Conservation (phyloP, 2,113 vertebrate genomes). For the Misgurnus anguillicaudatus region DNA sequence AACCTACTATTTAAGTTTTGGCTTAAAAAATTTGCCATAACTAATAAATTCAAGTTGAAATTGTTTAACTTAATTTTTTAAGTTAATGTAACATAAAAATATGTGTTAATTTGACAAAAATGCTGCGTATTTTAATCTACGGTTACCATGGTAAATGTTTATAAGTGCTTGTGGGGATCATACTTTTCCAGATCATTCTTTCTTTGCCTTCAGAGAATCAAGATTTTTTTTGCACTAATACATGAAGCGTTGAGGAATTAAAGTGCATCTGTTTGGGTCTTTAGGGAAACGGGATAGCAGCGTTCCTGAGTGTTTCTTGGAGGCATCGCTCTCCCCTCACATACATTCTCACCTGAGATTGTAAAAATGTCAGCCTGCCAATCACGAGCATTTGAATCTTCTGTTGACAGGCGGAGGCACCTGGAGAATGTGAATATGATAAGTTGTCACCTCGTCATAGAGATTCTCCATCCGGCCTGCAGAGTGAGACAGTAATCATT, state of each 20-base stretch:
- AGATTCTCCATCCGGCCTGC: slow-evolving; percentile 65
- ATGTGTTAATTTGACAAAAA: too few species aligned
- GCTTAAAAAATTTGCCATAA: too few species aligned
- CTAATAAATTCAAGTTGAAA: too few species aligned
- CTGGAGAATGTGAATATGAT: slow-evolving; percentile 70
- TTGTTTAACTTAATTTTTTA: too few species aligned
- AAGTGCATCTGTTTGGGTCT: slow-evolving; percentile 60
- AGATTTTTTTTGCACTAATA: slow-evolving; percentile 41
- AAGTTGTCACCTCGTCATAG: slow-evolving; percentile 73
- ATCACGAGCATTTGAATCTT: slow-evolving; percentile 75
- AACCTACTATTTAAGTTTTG: too few species aligned
- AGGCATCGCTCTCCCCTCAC: slow-evolving; percentile 63
- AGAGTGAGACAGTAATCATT: slow-evolving; percentile 66
- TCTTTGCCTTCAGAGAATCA: slow-evolving; percentile 22
- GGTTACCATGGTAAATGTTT: slow-evolving; percentile 20
- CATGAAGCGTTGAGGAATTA: slow-evolving; percentile 58
- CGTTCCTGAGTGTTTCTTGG: slow-evolving; percentile 65
- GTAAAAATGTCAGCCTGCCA: slow-evolving; percentile 71
- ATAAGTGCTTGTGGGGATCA: not conserved
- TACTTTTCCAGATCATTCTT: not conserved
- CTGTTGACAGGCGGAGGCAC: slow-evolving; percentile 66
- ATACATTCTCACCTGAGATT: slow-evolving; percentile 73
- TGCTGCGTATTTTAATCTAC: not conserved
- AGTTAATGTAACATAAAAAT: too few species aligned
- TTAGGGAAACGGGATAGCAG: slow-evolving; percentile 65